A percentile compares a stretch with the other conserved stretches of the same genome.
These are phyloP conservation scores for Pegoplata infirma DNA, from an alignment of 2,888 invertebrate genomes.

Conservation along the genomic window DNA sequence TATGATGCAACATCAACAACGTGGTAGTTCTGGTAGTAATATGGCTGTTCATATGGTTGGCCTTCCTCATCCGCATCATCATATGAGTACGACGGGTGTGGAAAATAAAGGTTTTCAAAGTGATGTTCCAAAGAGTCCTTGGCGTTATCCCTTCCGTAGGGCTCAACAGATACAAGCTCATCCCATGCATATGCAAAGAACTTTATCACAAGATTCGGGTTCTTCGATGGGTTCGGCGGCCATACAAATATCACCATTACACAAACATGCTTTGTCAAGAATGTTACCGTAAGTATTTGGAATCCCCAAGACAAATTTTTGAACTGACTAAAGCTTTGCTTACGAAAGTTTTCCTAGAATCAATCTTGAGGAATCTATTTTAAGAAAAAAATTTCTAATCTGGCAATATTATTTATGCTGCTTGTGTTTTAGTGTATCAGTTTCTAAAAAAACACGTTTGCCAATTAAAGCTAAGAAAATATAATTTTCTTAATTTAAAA, in stretches of 20 bases:
- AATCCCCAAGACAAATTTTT: too few relatives aligned
- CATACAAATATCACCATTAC: conserved; percentile 77
- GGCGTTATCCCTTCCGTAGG: conserved; percentile 83
- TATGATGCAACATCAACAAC: conserved; percentile 41
- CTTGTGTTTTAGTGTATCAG: too few relatives aligned
- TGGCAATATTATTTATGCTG: too few relatives aligned
- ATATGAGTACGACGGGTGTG: conserved; percentile 78
- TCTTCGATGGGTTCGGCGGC: conserved; percentile 81
- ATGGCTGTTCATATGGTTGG: conserved; percentile 29
- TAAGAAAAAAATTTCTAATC: too few relatives aligned
- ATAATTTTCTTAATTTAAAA: too few relatives aligned
- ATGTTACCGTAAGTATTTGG: conserved; percentile 77
- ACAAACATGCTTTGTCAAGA: conserved; percentile 76
- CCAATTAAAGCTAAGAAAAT: too few relatives aligned
- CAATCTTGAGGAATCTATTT: too few relatives aligned
- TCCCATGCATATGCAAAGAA: conserved; percentile 78
- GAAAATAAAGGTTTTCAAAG: conserved; percentile 85
- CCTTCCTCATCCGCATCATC: conserved; percentile 67
- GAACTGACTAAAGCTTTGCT: too few relatives aligned
- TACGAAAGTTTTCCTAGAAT: too few relatives aligned
- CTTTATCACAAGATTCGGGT: conserved; percentile 81
- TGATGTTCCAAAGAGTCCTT: conserved; percentile 85
- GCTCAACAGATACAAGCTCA: conserved; percentile 71
- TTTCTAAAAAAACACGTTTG: too few relatives aligned
- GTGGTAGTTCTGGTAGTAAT: conserved; percentile 66